These are phyloP conservation scores for Crotalus helleri DNA, from an alignment of 2,113 vertebrate species.

Conservation along the genomic window DNA sequence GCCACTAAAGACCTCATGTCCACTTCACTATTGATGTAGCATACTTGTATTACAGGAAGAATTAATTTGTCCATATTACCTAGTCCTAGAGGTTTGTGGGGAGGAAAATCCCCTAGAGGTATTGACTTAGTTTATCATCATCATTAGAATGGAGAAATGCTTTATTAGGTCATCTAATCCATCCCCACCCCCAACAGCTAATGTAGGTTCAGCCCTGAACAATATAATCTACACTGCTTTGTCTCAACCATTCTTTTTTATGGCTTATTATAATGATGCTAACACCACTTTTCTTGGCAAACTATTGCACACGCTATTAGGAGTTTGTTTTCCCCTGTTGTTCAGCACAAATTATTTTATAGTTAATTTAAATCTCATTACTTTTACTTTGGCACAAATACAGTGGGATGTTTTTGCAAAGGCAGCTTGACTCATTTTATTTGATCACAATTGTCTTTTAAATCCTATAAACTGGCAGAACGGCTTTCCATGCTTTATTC, in stretches of 20 bases:
- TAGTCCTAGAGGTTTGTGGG: conserved; percentile 30
- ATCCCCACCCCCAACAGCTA: not conserved
- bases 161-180: not conserved
- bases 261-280: conserved; percentile 24
- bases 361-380: conserved; percentile 42
- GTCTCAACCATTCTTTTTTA: conserved; percentile 20
- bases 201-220: not conserved
- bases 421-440: conserved; percentile 17
- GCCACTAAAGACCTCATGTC: conserved; percentile 24
- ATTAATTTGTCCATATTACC: conserved; percentile 32
- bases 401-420: not conserved
- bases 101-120: conserved; percentile 36
- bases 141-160: conserved; percentile 30
- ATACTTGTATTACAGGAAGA: not conserved
- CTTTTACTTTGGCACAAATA: not conserved
- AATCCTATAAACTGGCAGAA: not conserved
- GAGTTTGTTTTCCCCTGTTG: conserved; percentile 25
- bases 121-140: conserved; percentile 30
- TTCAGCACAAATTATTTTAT: conserved; percentile 42
- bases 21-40: conserved; percentile 16
- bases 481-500: not conserved
- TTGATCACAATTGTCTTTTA: not conserved
- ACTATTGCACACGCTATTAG: conserved; percentile 2
- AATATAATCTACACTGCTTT: conserved; percentile 12
- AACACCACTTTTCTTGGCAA: conserved; percentile 25